These are phyloP conservation scores for Anas acuta DNA, from an alignment of 2,797 vertebrate genomes.

Conservation along the genomic window DNA sequence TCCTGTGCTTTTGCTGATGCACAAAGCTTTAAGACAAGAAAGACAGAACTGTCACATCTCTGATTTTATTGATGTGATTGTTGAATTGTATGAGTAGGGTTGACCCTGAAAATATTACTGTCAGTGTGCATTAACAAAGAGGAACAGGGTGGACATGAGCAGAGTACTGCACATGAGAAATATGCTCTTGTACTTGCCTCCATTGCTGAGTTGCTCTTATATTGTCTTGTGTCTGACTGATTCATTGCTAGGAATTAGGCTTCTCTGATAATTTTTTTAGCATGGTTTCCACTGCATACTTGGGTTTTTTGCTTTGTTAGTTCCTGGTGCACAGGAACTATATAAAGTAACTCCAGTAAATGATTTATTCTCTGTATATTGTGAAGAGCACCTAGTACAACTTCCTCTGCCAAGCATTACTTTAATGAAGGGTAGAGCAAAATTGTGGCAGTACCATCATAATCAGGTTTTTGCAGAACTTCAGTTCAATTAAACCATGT, in stretches of 20 bases:
- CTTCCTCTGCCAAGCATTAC: background rate
- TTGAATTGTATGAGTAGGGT: background rate
- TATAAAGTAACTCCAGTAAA: background rate
- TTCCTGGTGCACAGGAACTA: background rate
- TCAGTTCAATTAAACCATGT: background rate
- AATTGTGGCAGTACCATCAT: background rate
- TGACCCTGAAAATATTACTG: background rate
- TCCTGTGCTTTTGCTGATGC: background rate
- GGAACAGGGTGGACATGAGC: background rate
- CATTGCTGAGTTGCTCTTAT: background rate
- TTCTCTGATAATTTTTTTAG: background rate
- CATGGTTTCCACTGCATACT: accelerated
- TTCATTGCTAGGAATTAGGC: background rate
- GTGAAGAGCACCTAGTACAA: background rate
- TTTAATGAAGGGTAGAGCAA: background rate
- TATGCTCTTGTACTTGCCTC: background rate
- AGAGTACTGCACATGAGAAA: background rate
- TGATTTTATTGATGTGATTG: background rate
- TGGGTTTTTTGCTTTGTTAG: background rate
- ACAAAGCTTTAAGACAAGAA: background rate
- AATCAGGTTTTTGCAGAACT: background rate
- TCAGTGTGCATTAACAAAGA: background rate
- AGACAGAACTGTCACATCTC: background rate
- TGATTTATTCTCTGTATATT: background rate
- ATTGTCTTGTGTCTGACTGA: background rate